These are phyloP conservation scores for Neolamprologus devosi DNA, from an alignment of 2,113 vertebrate species.

Conservation along the genomic window DNA sequence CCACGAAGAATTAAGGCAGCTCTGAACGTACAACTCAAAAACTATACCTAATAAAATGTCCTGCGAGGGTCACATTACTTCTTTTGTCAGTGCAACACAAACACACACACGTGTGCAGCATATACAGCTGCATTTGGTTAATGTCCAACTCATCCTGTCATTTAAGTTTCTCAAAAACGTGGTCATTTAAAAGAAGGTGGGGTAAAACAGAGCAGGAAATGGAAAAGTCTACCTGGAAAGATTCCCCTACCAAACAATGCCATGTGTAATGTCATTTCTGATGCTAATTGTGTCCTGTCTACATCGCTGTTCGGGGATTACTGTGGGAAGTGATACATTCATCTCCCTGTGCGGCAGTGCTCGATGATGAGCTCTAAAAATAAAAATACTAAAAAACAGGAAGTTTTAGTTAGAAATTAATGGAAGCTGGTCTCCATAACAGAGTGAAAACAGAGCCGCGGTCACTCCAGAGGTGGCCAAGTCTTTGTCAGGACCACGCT, in stretches of 20 bases:
- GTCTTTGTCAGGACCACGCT: not conserved
- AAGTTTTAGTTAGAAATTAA: conserved; percentile 10
- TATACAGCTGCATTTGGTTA: not conserved
- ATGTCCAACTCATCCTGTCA: not conserved
- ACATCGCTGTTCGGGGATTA: not conserved
- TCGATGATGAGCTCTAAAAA: conserved; percentile 10
- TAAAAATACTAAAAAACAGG: conserved; percentile 17
- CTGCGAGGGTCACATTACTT: not conserved
- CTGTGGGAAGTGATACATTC: conserved; percentile 17
- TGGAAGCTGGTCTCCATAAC: conserved; percentile 11
- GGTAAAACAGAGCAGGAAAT: not conserved
- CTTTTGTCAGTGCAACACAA: not conserved
- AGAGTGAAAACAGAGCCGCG: not conserved
- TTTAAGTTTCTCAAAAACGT: not conserved
- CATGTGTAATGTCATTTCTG: not conserved
- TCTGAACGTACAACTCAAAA: rapidly evolving
- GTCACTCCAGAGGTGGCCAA: not conserved
- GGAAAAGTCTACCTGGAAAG: not conserved
- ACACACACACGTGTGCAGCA: not conserved
- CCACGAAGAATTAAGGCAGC: not conserved
- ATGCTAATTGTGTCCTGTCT: not conserved
- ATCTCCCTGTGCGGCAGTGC: not conserved
- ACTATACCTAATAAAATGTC: not conserved
- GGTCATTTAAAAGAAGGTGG: not conserved
- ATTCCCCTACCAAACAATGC: conserved; percentile 11